Evolutionary conservation across 2,888 invertebrate genomes (phyloP).

Genomic region (Melanostoma mellinum): DNA sequence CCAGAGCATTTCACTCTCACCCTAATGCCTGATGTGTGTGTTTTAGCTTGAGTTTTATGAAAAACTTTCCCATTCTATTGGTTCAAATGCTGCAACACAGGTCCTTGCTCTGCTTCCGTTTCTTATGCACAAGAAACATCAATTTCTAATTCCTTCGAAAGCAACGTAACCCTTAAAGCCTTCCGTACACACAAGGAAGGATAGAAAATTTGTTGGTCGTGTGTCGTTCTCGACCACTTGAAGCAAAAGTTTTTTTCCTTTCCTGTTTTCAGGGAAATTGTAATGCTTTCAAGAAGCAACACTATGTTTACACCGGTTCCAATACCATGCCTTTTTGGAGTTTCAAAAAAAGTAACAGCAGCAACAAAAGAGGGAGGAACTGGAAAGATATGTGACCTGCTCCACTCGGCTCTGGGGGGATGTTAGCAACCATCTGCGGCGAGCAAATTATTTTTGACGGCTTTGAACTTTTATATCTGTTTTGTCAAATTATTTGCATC

Average conservation of each 20-base stretch:
- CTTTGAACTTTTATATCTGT: conserved; percentile 53
- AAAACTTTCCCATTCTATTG: conserved; percentile 18
- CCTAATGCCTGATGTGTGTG: background rate
- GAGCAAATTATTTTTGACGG: conserved; percentile 57
- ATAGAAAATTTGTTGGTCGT: background rate
- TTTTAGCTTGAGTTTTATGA: conserved; percentile 19
- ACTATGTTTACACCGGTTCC: too few relatives aligned
- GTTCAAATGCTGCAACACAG: conserved; percentile 14
- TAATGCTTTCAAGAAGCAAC: too few relatives aligned
- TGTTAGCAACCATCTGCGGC: conserved; percentile 48
- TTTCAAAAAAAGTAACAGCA: background rate
- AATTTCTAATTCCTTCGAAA: conserved; percentile 39
- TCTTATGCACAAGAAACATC: conserved; percentile 23
- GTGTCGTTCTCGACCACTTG: background rate
- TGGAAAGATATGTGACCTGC: background rate
- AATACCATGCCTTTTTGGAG: too few relatives aligned
- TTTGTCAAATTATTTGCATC: conserved; percentile 68
- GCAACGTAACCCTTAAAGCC: background rate
- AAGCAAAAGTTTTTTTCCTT: background rate
- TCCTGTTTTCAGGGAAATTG: too few relatives aligned
- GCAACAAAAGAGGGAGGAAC: conserved; percentile 7
- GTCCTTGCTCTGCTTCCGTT: background rate
- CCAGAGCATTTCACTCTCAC: background rate
- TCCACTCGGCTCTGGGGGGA: conserved; percentile 18
- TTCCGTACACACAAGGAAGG: background rate